A percentile compares a stretch with the other conserved stretches of the same genome.
phyloP scores from a whole-genome alignment of 2,888 invertebrate genomes.

The Podabrus alpinus region DNA sequence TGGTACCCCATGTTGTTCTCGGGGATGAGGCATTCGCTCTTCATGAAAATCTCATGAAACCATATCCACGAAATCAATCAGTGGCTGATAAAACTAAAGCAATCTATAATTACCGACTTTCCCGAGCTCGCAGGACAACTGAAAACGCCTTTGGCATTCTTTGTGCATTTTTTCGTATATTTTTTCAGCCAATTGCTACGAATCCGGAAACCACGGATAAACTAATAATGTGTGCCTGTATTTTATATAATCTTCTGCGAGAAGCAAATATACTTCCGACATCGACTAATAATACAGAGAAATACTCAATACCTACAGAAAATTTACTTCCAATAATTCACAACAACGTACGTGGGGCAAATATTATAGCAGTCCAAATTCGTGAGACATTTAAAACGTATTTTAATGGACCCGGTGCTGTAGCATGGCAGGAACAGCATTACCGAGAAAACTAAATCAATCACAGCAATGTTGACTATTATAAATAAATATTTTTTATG shows the following conservation, averaged over 20 bases:
- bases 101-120: conserved; percentile 42
- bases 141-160: conserved; percentile 24
- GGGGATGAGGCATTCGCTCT: conserved; percentile 41
- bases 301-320: neutral
- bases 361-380: neutral
- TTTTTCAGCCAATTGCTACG: conserved; percentile 34
- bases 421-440: conserved; percentile 1
- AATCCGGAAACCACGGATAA: conserved; percentile 33
- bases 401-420: conserved; percentile 3
- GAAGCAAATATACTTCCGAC: conserved; percentile 12
- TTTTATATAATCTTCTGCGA: conserved; percentile 39
- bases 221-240: conserved; percentile 33
- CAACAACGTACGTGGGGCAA: neutral
- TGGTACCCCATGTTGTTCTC: conserved; percentile 17
- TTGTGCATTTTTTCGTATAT: conserved; percentile 32
- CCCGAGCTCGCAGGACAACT: conserved; percentile 25
- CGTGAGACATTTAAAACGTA: conserved; percentile 1
- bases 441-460: neutral
- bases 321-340: neutral
- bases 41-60: conserved; percentile 39
- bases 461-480: neutral
- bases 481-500: too few relatives aligned
- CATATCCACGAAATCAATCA: conserved; percentile 36
- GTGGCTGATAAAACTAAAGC: conserved; percentile 33
- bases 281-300: neutral